Conservation (phyloP, 2,888 invertebrate genomes). For the Scaptomyza parva region DNA sequence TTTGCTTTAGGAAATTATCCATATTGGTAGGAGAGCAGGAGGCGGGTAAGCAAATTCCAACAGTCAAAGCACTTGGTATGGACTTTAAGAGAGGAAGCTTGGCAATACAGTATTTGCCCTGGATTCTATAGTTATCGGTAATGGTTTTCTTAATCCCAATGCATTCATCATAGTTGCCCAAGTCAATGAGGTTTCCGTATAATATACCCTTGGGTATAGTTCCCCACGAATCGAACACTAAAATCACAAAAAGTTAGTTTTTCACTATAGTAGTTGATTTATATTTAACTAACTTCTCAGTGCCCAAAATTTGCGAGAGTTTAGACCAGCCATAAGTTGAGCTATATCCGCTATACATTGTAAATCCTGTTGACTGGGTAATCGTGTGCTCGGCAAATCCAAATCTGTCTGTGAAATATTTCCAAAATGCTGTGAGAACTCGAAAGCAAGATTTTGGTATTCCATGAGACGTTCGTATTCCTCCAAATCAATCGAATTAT, state of each 20-base stretch:
- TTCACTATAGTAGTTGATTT: no score
- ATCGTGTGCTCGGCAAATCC: not conserved
- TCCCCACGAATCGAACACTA: constrained; percentile 84
- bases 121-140: not conserved
- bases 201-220: constrained; percentile 82
- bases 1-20: constrained; percentile 29
- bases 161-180: constrained; percentile 84
- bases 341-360: constrained; percentile 32
- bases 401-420: constrained; percentile 24
- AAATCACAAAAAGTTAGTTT: not conserved
- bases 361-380: constrained; percentile 8
- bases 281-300: constrained; percentile 30
- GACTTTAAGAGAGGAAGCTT: constrained; percentile 6
- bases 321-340: constrained; percentile 10
- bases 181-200: constrained; percentile 73
- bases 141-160: constrained; percentile 57
- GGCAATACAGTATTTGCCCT: constrained; percentile 53
- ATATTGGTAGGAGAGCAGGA: constrained; percentile 49
- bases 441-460: constrained; percentile 17
- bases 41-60: constrained; percentile 69
- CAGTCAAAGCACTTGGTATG: not conserved
- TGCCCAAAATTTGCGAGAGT: constrained; percentile 27
- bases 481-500: not conserved
- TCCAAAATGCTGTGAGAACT: constrained; percentile 28
- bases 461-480: constrained; percentile 17